Evolutionary conservation across 2,888 invertebrate species (phyloP).

Genomic region (Candidula unifasciata): DNA sequence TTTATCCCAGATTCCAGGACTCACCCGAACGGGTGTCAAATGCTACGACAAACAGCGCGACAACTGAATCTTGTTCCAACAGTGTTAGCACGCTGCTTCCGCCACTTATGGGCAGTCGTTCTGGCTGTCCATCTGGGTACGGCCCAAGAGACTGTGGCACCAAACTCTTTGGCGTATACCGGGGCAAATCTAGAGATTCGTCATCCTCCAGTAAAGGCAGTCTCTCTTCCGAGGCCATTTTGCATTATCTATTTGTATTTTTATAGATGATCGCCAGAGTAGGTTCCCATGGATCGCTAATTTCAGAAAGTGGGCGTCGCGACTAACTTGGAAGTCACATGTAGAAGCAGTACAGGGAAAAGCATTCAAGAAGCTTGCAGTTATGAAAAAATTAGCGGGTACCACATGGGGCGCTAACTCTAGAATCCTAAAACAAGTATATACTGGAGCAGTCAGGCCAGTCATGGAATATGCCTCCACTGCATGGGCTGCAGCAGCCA

Average conservation of each 20-base stretch:
- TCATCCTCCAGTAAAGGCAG: slow-evolving; percentile 65
- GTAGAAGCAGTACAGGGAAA: no score
- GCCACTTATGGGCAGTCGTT: slow-evolving; percentile 64
- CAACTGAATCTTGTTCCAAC: slow-evolving; percentile 68
- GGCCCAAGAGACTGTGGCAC: slow-evolving; percentile 50
- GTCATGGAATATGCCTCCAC: no score
- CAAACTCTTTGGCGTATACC: slow-evolving; percentile 54
- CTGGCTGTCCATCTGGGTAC: slow-evolving; percentile 58
- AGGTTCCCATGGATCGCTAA: neutral
- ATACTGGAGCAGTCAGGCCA: no score
- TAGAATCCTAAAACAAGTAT: no score
- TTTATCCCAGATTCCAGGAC: neutral
- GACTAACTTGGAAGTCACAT: no score
- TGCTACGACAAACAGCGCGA: slow-evolving; percentile 78
- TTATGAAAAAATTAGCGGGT: no score
- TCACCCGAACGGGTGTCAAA: slow-evolving; percentile 77
- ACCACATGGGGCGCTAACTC: no score
- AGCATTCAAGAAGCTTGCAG: no score
- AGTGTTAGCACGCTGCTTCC: slow-evolving; percentile 63
- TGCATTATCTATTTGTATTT: slow-evolving; percentile 43
- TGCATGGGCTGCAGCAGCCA: no score
- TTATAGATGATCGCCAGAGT: neutral
- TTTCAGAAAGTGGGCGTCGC: no score
- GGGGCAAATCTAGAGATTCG: slow-evolving; percentile 57
- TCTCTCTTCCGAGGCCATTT: slow-evolving; percentile 69